Base-by-base conservation (phyloP, 2,888 invertebrate species). In the Acronicta leporina region DNA sequence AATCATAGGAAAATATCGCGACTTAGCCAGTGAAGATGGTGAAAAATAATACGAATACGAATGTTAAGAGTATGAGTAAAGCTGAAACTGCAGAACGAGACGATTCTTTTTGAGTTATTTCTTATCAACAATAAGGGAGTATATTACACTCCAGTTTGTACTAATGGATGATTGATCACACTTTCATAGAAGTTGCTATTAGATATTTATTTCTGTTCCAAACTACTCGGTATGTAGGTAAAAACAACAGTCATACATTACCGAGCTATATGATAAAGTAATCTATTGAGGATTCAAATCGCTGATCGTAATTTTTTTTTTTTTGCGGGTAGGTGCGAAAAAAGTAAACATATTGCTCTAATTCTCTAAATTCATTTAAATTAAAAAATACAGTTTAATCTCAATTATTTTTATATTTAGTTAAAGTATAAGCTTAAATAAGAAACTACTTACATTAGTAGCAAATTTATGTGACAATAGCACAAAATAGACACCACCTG, bases 241-340 rank as follows among this genome's bases (percentile, higher is more conserved):
- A 85, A 58, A 81, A 75, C 73, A 80, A 82, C 73, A 80, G 68
- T 68, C 67, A 53, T 73, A 68, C 70, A 75, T 79, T 77, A 71
- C 54, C 16, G 16, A 8, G 25, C 67, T 73, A 62, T 72, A 63
- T 74, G 71, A 79, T 82, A 73, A 75, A 81, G 79, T 82, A 82
- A 84, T 84, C 73, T 80, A 81, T 81, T 60, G 74, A 80, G 78
- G 73, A 82, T 72, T 86, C 86, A 87, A 88, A 89, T 88, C 88
- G 82, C 87, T 87, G 85, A 88, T 87, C 80, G 83, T 85, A 87
- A n/a, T n/a, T n/a, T n/a, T n/a, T n/a, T n/a, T n/a, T n/a, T n/a
- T n/a, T n/a, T n/a, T n/a, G n/a, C n/a, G n/a, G n/a, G n/a, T n/a
- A n/a, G n/a, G n/a, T n/a, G n/a, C n/a, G n/a, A n/a, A n/a, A n/a